Conservation (phyloP, 2,888 invertebrate genomes). For the Leptopilina syphax region DNA sequence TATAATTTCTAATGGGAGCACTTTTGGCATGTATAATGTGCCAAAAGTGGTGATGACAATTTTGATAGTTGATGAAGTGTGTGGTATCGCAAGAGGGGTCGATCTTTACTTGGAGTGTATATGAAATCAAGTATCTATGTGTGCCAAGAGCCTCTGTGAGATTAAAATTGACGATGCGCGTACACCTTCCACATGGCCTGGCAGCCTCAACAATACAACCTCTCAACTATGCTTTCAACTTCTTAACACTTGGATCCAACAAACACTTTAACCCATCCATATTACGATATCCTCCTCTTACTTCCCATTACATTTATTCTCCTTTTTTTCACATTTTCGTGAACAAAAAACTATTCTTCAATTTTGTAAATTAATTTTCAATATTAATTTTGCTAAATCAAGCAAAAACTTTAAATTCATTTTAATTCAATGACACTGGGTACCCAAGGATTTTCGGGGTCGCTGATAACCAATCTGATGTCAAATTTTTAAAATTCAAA, state of each 20-base stretch:
- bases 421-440: too few relatives aligned
- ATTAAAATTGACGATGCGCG: conserved; percentile 27
- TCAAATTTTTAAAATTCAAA: too few relatives aligned
- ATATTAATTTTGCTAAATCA: too few relatives aligned
- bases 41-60: not conserved
- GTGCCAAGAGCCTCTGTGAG: conserved; percentile 13
- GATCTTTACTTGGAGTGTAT: not conserved
- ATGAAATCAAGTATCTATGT: conserved; percentile 19
- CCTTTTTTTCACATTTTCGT: too few relatives aligned
- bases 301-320: not conserved
- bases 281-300: too few relatives aligned
- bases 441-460: too few relatives aligned
- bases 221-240: conserved; percentile 25
- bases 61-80: not conserved
- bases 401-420: too few relatives aligned
- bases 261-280: not conserved
- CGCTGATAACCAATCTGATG: too few relatives aligned
- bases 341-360: too few relatives aligned
- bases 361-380: too few relatives aligned
- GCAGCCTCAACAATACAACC: conserved; percentile 13
- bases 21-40: too few relatives aligned
- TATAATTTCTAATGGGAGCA: too few relatives aligned
- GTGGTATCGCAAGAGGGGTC: not conserved
- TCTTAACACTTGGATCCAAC: not conserved
- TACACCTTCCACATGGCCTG: not conserved